phyloP scores from a whole-genome alignment of 2,797 vertebrate species.

The Bradypodion ventrale region DNA sequence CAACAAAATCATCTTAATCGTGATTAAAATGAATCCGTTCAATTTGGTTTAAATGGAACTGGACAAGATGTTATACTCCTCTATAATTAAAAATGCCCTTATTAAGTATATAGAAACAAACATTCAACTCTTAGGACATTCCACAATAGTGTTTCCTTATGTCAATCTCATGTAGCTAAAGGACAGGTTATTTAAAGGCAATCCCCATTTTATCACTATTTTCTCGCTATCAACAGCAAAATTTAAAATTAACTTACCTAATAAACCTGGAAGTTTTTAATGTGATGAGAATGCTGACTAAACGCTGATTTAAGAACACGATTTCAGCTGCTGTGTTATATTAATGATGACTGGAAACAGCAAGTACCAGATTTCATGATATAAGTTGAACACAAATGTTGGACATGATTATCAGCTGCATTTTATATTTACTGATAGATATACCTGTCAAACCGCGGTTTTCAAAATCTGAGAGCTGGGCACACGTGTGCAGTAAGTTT shows the following conservation, averaged over 20 bases:
- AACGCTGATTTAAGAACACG: too few relatives aligned
- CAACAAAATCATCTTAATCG: slow-evolving; percentile 19
- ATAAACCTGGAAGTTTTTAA: too few relatives aligned
- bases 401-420: neutral
- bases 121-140: neutral
- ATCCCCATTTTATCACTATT: neutral
- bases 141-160: neutral
- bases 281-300: too few relatives aligned
- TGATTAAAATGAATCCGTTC: slow-evolving; percentile 14
- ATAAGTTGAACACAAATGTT: neutral
- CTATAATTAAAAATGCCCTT: neutral
- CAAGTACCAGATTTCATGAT: neutral
- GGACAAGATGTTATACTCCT: accelerated
- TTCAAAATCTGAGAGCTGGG: too few relatives aligned
- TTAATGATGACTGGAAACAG: neutral
- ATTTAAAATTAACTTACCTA: too few relatives aligned
- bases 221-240: too few relatives aligned
- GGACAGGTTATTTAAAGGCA: neutral
- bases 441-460: too few relatives aligned
- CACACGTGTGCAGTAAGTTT: too few relatives aligned
- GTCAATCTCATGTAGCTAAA: neutral
- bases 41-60: neutral
- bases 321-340: too few relatives aligned
- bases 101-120: neutral
- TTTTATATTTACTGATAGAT: neutral